Conservation (phyloP, 2,888 invertebrate genomes). For the Drosophila formosana region DNA sequence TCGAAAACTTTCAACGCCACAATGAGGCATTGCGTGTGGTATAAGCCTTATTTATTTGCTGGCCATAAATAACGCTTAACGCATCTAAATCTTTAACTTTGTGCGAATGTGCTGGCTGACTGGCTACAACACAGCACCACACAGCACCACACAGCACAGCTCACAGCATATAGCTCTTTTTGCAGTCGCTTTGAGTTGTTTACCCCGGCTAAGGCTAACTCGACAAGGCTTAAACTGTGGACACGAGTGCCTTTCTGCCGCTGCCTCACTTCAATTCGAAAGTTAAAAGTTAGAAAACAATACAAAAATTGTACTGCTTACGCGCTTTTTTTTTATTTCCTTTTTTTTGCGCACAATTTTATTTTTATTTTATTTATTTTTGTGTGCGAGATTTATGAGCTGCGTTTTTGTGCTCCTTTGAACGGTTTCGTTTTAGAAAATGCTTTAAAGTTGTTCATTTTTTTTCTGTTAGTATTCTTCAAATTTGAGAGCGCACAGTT, state of each 20-base stretch:
- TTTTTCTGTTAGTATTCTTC: constrained; percentile 34
- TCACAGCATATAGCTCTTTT: constrained; percentile 11
- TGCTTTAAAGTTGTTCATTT: constrained; percentile 42
- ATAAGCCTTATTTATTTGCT: constrained; percentile 79
- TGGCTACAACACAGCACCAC: constrained; percentile 29
- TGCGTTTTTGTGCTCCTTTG: constrained; percentile 43
- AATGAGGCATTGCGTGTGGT: constrained; percentile 81
- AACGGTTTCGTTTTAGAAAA: constrained; percentile 53
- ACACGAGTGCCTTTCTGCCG: constrained; percentile 43
- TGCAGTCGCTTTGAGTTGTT: constrained; percentile 60
- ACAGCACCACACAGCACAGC: no score
- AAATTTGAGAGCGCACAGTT: constrained; percentile 22
- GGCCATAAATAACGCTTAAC: constrained; percentile 81
- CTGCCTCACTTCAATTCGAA: constrained; percentile 56
- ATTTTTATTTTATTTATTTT: constrained; percentile 43
- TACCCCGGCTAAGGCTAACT: constrained; percentile 71
- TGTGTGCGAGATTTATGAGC: constrained; percentile 59
- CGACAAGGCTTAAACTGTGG: constrained; percentile 72
- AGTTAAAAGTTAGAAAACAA: constrained; percentile 77
- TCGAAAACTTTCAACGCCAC: constrained; percentile 78
- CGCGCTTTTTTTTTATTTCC: constrained; percentile 17
- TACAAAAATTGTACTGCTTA: constrained; percentile 58
- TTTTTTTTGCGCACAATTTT: constrained; percentile 27
- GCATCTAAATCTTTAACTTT: constrained; percentile 80
- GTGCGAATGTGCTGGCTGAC: constrained; percentile 66